Evolutionary conservation across 1,140 invertebrate genomes (phyloP), one percentile per base, ranked within the genome.

Genomic region (Aleiodes sp.): DNA sequence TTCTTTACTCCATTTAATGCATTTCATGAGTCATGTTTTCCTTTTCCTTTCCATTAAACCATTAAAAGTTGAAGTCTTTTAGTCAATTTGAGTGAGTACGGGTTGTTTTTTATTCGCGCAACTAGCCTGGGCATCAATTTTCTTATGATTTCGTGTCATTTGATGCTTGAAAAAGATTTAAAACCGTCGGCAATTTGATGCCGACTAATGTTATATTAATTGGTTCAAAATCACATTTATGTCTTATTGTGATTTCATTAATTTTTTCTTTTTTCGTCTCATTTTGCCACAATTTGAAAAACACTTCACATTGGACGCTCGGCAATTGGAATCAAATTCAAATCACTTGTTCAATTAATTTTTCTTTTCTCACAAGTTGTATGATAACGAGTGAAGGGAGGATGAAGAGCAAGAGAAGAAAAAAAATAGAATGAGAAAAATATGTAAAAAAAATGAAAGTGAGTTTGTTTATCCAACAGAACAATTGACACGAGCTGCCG

Each of bases 181-280:
- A 16, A 21, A 29, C 60, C 69, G 21, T 26, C 56, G 65, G 63
- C 70, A 21, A 21, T 57, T 35, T 24, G 19, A n/a, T n/a, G n/a
- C n/a, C 57, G 57, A 65, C 78, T 84, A 82, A 84, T 82, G 80
- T 77, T 73, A 76, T 77, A 83, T 81, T 82, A 83, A 82, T 83
- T 80, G 75, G 65, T 61, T 46, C 41, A 57, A 29, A 16, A 33
- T 24, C 7, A 9, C 21, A 24, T 14, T 26, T 52, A 16, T 21
- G 10, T 19, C 37, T 19, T 33, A 26, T 65, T n/a, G n/a, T n/a
- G n/a, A n/a, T n/a, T n/a, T n/a, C n/a, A n/a, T n/a, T n/a, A n/a
- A n/a, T n/a, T n/a, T n/a, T n/a, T n/a, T n/a, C n/a, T n/a, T n/a
- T n/a, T n/a, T n/a, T n/a, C n/a, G n/a, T n/a, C n/a, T n/a, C n/a